These are phyloP conservation scores for Phataginus tricuspis DNA, from an alignment of 2,797 vertebrate species.

Conservation along the genomic window DNA sequence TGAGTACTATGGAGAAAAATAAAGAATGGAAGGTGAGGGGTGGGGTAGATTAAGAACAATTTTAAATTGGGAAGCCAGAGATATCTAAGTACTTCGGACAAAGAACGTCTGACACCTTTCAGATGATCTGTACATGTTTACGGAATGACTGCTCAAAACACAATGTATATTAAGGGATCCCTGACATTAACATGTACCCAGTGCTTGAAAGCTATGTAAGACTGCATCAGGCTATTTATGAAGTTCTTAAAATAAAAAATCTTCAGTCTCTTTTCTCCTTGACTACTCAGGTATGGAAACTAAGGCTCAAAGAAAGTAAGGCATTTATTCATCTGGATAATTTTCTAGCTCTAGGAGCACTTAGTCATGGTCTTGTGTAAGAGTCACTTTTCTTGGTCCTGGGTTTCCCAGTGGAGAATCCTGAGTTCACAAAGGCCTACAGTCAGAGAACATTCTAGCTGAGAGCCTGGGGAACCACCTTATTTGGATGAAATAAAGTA, in stretches of 20 bases:
- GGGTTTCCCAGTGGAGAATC: not conserved
- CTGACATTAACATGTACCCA: not conserved
- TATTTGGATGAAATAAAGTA: not conserved
- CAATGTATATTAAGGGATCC: not conserved
- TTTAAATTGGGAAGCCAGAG: not conserved
- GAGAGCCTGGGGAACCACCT: not conserved
- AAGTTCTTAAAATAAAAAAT: not conserved
- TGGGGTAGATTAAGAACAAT: not conserved
- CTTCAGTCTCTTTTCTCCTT: not conserved
- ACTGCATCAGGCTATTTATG: not conserved
- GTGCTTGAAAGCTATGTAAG: not conserved
- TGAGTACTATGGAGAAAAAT: not conserved
- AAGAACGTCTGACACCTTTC: not conserved
- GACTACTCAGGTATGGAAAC: not conserved
- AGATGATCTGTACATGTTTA: not conserved
- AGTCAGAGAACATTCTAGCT: not conserved
- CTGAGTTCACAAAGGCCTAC: not conserved
- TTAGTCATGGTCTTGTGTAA: not conserved
- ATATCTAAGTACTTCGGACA: not conserved
- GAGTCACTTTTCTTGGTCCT: not conserved
- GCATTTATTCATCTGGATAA: not conserved
- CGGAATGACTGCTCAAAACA: not conserved
- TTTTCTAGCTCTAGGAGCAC: not conserved
- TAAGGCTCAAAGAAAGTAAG: not conserved
- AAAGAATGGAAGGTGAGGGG: not conserved